phyloP scores from a whole-genome alignment of 1,140 invertebrate genomes.

The Matsumurasca onukii region DNA sequence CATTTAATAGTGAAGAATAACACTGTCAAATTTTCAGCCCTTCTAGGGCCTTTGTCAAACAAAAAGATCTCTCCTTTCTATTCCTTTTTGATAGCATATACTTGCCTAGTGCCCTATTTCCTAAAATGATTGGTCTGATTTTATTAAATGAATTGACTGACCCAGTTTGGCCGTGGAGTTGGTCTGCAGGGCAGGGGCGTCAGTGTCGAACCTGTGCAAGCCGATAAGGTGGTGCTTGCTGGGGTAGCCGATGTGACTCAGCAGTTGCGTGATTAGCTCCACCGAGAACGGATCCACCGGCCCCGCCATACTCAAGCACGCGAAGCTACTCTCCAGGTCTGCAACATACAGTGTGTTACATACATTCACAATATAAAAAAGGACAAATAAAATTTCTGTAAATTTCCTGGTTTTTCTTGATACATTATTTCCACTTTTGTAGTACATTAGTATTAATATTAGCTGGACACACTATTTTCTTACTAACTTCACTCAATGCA shows the following conservation, averaged over 20 bases:
- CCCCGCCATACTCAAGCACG: not conserved
- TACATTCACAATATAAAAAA: not conserved
- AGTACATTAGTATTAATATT: too few relatives aligned
- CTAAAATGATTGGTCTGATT: too few relatives aligned
- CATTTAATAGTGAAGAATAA: not conserved
- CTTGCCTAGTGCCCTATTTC: too few relatives aligned
- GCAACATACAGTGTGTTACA: too few relatives aligned
- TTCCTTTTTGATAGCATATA: too few relatives aligned
- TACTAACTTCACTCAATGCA: too few relatives aligned
- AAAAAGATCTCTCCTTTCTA: too few relatives aligned
- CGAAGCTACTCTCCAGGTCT: not conserved
- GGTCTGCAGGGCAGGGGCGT: constrained; percentile 23
- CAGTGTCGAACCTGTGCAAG: not conserved
- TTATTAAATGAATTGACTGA: constrained; percentile 20
- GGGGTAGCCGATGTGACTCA: constrained; percentile 29
- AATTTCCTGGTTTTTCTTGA: too few relatives aligned
- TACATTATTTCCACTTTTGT: too few relatives aligned
- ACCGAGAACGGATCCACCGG: constrained; percentile 9
- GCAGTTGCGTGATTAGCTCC: constrained; percentile 2
- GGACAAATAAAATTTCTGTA: not conserved
- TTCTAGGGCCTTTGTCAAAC: too few relatives aligned
- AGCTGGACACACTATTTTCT: too few relatives aligned
- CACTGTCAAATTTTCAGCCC: not conserved
- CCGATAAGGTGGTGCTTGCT: constrained; percentile 6
- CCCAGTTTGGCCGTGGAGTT: constrained; percentile 36